Evolutionary conservation across 2,888 invertebrate species (phyloP).

Genomic region (Blomia tropicalis): DNA sequence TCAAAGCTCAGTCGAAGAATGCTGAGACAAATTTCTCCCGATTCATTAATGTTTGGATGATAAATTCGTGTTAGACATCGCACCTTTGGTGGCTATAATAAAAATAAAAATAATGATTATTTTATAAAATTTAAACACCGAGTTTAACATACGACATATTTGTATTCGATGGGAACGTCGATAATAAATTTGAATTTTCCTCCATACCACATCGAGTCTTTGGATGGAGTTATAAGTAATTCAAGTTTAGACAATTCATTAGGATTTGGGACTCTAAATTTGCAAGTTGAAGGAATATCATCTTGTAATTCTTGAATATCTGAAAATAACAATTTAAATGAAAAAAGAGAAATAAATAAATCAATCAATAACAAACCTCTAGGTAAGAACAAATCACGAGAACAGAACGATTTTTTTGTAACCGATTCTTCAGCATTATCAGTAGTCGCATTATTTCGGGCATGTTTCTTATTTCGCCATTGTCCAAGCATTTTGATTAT

Average conservation of each 20-base stretch:
- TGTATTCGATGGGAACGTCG: conserved; percentile 79
- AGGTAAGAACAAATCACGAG: conserved; percentile 7
- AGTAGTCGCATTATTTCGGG: not conserved
- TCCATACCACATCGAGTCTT: conserved; percentile 65
- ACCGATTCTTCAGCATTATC: not conserved
- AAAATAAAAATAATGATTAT: not conserved
- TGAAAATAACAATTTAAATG: not conserved
- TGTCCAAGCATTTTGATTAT: not conserved
- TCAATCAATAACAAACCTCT: not conserved
- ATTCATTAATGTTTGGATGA: conserved; percentile 90
- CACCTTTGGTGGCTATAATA: conserved; percentile 64
- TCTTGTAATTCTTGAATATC: conserved; percentile 30
- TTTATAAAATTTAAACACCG: not conserved
- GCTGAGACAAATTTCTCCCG: conserved; percentile 80
- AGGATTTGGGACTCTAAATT: conserved; percentile 60
- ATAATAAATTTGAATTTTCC: conserved; percentile 73
- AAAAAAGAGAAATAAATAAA: not conserved
- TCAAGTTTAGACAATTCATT: conserved; percentile 63
- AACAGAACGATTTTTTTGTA: not conserved
- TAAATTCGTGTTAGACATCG: conserved; percentile 77
- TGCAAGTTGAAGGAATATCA: conserved; percentile 32
- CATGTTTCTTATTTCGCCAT: conserved; percentile 9
- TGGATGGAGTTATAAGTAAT: conserved; percentile 60
- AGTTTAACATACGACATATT: conserved; percentile 63
- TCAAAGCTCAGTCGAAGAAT: conserved; percentile 75